These are phyloP conservation scores for Salminus brasiliensis DNA, from an alignment of 2,113 vertebrate species.

Conservation along the genomic window DNA sequence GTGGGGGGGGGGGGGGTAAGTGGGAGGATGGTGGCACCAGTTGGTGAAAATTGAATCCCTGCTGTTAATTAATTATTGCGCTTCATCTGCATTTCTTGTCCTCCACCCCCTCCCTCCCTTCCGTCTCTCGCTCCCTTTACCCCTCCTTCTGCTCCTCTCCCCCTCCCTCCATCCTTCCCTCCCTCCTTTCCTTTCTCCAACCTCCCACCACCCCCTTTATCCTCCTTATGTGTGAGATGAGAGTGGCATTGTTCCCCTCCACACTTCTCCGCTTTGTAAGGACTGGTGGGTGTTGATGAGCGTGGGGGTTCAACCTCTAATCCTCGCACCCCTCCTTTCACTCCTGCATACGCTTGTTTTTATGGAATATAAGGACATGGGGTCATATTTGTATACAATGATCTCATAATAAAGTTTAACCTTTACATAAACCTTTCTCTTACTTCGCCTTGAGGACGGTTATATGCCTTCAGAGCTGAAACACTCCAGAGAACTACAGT, in stretches of 20 bases:
- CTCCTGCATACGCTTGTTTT: neutral
- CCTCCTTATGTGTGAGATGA: neutral
- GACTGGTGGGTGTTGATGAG: constrained; percentile 23
- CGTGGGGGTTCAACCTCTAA: constrained; percentile 17
- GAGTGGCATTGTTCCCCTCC: constrained; percentile 10
- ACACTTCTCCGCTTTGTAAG: constrained; percentile 21
- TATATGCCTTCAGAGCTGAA: too few relatives aligned
- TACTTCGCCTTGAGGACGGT: too few relatives aligned
- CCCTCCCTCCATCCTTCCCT: neutral
- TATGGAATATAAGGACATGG: neutral
- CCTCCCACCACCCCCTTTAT: neutral
- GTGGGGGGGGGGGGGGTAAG: too few relatives aligned
- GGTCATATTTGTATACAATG: neutral
- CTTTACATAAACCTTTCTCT: too few relatives aligned
- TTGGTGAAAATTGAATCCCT: constrained; percentile 28
- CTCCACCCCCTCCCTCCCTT: neutral
- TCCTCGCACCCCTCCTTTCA: constrained; percentile 14
- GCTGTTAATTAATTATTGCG: constrained; percentile 49
- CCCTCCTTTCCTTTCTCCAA: too few relatives aligned
- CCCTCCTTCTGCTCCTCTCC: constrained; percentile 8
- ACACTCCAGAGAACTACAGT: too few relatives aligned
- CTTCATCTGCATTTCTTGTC: neutral
- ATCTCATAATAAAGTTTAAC: too few relatives aligned
- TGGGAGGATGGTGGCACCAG: constrained; percentile 17
- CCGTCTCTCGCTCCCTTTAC: neutral